Evolutionary conservation across 2,888 invertebrate species (phyloP), one percentile per base, ranked within the genome.

Genomic region (Marronus borbonicus): DNA sequence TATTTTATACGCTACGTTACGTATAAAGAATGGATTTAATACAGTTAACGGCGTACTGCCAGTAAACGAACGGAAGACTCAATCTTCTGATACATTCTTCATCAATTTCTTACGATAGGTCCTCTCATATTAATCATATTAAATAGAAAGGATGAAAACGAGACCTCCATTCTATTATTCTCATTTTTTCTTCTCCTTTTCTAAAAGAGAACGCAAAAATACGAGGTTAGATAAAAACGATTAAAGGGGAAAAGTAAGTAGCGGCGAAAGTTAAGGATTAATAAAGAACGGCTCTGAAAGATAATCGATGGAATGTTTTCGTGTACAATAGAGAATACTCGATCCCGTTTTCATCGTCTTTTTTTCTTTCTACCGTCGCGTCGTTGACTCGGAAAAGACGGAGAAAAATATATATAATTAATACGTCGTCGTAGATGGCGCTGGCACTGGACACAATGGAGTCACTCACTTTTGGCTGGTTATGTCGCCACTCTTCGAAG

Each of bases 381-480:
- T 36, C 55, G 55, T 20, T 8, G 20, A 55, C 39, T 20, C 44
- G 66, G 3, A 17, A 50, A 20, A 68, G 28, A 50, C 20, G 20
- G 55, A 58, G 20, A 20, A 58, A 58, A 20, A 20, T 68, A 68
- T 49, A 28, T 68, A 68, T 68, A 68, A 68, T 68, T 68, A 68
- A 68, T 68, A 68, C 68, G 49, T 28, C 68, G 49, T 28, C 24
- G n/a, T 62, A n/a, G 62, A 62, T 62, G 62, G 68, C 39, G 68
- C 50, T 68, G 68, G 28, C 68, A 50, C 14, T 14, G 14, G 68
- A 50, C 68, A 68, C 68, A 68, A 68, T 68, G 68, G 50, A 68
- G 50, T 68, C 50, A 50, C 50, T 68, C 68, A 50, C 50, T 68
- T 68, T 68, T 50, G 68, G 50, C 49, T 68, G 68, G 50, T 68